phyloP scores from a whole-genome alignment of 1,140 invertebrate genomes.

The Mycetomoellerius zeteki region DNA sequence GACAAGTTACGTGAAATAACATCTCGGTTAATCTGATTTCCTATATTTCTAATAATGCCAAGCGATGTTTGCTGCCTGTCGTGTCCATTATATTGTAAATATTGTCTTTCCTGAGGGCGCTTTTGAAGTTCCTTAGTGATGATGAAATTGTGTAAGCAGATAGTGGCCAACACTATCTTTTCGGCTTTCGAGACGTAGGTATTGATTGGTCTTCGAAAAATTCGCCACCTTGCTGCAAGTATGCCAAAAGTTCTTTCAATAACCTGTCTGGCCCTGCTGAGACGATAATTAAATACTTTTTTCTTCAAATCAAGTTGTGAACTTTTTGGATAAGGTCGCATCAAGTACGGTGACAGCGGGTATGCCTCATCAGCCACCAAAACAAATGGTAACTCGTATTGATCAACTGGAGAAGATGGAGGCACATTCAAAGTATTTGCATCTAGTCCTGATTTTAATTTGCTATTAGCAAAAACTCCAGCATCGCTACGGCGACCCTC shows the following conservation, averaged over 20 bases:
- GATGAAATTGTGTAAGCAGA: constrained; percentile 10
- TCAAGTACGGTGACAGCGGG: background rate
- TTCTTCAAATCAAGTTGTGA: background rate
- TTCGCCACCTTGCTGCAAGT: background rate
- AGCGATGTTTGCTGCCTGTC: constrained; percentile 7
- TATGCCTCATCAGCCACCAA: constrained; percentile 2
- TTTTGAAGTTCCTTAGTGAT: constrained; percentile 8
- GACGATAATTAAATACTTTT: constrained; percentile 10
- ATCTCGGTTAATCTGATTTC: too few relatives aligned
- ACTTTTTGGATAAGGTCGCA: constrained; percentile 9
- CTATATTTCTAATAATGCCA: background rate
- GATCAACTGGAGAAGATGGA: background rate
- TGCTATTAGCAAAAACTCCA: constrained; percentile 12
- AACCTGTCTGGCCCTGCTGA: background rate
- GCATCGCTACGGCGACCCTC: background rate
- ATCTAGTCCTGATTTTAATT: background rate
- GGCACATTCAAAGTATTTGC: constrained; percentile 3
- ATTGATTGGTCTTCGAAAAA: constrained; percentile 11
- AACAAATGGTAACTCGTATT: background rate
- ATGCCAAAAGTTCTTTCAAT: constrained; percentile 6
- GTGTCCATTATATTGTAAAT: background rate
- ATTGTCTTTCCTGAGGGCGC: constrained; percentile 1
- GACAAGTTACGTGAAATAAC: too few relatives aligned
- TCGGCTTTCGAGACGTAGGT: background rate
- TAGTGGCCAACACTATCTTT: background rate